Base-by-base conservation (phyloP, 1,140 invertebrate species). In the Papilio helenus region DNA sequence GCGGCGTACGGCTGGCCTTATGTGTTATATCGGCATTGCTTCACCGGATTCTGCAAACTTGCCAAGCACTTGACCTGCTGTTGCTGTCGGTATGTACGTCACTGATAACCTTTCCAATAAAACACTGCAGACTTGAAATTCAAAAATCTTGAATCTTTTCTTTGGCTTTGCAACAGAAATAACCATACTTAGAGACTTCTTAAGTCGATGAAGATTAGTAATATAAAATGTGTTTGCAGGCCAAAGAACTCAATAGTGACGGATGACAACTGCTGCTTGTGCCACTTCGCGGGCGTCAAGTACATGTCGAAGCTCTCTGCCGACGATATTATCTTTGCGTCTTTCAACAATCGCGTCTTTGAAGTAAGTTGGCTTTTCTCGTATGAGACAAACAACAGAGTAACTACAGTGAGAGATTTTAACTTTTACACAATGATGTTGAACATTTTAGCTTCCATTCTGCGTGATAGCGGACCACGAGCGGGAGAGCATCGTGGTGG, bases 1-100 rank as follows among this genome's bases (percentile, higher is more conserved):
- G 97, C 97, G 1, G 96, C 96, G n/a, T 99, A 98, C 90, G 98
- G 98, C 1, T 99, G 98, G 98, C 97, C 98, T n/a, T 97, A 97
- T 84, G 97, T 97, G 82, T 93, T 98, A 84, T 98, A 97, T 88
- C 95, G 96, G 34, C 96, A 98, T 87, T 96, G 96, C 76, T 96
- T 96, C 80, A 97, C 96, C 9, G 97, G 97, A 5, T 95, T 97
- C 73, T 98, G 97, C 93, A 96, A 96, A 85, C 91, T 98, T 55
- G 95, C 97, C 79, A 93, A 95, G 9, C 95, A 97, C 82, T 95
- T 97, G 83, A 96, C 96, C 7, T 98, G 97, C 87, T 98, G 97
- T 89, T 96, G 96, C 77, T 97, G 97, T 85, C 95, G 96, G 97
- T 97, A 90, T 94, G 92, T 93, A 79, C 71, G 68, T 34, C 49